Percentiles rank a stretch among this genome's conserved stretches.
These are phyloP conservation scores for Plusia festucae DNA, from an alignment of 2,888 invertebrate genomes.

Conservation along the genomic window DNA sequence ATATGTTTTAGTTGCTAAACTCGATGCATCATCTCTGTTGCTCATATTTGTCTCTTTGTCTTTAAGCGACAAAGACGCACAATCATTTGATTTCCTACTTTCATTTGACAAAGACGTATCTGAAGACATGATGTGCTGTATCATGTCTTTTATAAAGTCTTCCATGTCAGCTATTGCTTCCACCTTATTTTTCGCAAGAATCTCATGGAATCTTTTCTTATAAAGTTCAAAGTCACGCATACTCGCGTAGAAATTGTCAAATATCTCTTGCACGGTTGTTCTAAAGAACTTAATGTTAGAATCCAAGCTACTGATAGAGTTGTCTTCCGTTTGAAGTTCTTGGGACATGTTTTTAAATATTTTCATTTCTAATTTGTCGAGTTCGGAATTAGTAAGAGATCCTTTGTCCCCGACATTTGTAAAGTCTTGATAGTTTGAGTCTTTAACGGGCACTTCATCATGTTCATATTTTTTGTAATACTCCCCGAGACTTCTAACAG, in stretches of 20 bases:
- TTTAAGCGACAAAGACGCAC: conserved; percentile 13
- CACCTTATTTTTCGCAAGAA: conserved; percentile 72
- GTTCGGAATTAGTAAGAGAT: conserved; percentile 73
- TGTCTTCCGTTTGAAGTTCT: conserved; percentile 71
- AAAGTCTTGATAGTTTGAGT: conserved; percentile 56
- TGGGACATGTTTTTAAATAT: conserved; percentile 73
- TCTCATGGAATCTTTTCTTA: conserved; percentile 78
- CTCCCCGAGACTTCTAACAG: conserved; percentile 55
- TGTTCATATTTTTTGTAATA: conserved; percentile 79
- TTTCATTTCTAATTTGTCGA: conserved; percentile 75
- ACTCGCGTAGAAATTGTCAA: conserved; percentile 76
- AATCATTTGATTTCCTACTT: conserved; percentile 35
- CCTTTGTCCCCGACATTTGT: conserved; percentile 43
- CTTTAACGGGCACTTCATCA: conserved; percentile 78
- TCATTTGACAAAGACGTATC: conserved; percentile 63
- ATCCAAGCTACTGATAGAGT: conserved; percentile 70
- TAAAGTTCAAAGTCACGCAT: conserved; percentile 79
- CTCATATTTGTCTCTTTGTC: conserved; percentile 37
- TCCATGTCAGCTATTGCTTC: conserved; percentile 78
- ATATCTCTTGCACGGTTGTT: conserved; percentile 79
- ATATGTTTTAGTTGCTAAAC: conserved; percentile 20
- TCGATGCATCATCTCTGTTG: conserved; percentile 31
- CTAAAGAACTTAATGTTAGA: conserved; percentile 79
- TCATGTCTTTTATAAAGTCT: conserved; percentile 80
- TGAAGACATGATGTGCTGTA: conserved; percentile 77